Base-by-base conservation (phyloP, 2,888 invertebrate genomes). In the Timandra comae region DNA sequence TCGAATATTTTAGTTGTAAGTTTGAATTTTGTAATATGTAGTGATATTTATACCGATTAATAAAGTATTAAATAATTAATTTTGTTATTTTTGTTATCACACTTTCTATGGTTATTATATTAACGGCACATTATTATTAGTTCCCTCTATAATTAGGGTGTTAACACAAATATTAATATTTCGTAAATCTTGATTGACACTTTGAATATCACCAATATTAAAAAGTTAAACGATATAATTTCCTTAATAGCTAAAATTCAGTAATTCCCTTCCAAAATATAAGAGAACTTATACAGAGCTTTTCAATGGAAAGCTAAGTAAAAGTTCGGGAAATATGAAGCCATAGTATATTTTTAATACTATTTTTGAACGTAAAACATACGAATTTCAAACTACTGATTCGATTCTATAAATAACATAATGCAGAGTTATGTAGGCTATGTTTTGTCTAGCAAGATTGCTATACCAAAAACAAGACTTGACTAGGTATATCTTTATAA, bases 171-270 rank as follows among this genome's bases (percentile, higher is more conserved):
- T 43, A 43, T 46, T 45, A 46, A 48, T 52, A 58, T 49, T 62
- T 65, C 73, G 69, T 70, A 60, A 52, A 63, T 59, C 56, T 73
- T 67, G 82, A 84, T 84, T 84, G 84, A 82, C 84, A 84, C 84
- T 84, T 80, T 84, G 81, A 81, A 84, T 66, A 63, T 60, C 49
- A 65, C 61, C 61, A 58, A 52, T 47, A 52, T 48, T 10, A 47
- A 41, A 48, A 51, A 43, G 35, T 43, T 46, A 51, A 36, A 41
- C 43, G 46, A 30, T 39, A 45, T 39, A 35, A 49, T 46, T 53
- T 35, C 38, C 35, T 35, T 34, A 47, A 38, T 44, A 47, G 43
- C 38, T 34, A 35, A 38, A 52, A 51, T 43, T 46, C 51, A 35
- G 41, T 42, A 35, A 7, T n/a, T n/a, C n/a, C n/a, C n/a, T n/a